Evolutionary conservation across 2,888 invertebrate species (phyloP).

Genomic region (Osedax fenrisi): DNA sequence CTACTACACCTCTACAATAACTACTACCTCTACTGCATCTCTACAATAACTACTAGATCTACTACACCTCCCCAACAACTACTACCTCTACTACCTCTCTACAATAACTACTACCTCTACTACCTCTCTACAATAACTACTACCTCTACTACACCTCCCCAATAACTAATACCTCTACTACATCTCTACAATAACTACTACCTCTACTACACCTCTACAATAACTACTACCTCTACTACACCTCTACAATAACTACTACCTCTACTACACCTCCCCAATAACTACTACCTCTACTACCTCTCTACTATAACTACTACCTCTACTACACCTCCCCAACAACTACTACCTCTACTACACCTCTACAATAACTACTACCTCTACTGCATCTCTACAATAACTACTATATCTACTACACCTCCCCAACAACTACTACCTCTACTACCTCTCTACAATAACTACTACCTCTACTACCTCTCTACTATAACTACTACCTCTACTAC

Average conservation of each 20-base stretch:
- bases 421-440: background rate
- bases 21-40: background rate
- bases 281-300: too few relatives aligned
- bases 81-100: background rate
- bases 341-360: background rate
- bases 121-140: background rate
- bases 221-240: too few relatives aligned
- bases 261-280: background rate
- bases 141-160: background rate
- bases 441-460: too few relatives aligned
- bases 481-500: background rate
- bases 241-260: background rate
- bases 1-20: background rate
- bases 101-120: too few relatives aligned
- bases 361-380: background rate
- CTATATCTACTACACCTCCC: too few relatives aligned
- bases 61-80: too few relatives aligned
- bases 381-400: background rate
- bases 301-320: background rate
- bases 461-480: background rate
- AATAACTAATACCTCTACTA: too few relatives aligned
- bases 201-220: too few relatives aligned
- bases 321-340: too few relatives aligned
- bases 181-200: background rate
- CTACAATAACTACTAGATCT: too few relatives aligned